These are phyloP conservation scores for Proterorhinus semilunaris DNA, from an alignment of 2,113 vertebrate species.

Conservation along the genomic window DNA sequence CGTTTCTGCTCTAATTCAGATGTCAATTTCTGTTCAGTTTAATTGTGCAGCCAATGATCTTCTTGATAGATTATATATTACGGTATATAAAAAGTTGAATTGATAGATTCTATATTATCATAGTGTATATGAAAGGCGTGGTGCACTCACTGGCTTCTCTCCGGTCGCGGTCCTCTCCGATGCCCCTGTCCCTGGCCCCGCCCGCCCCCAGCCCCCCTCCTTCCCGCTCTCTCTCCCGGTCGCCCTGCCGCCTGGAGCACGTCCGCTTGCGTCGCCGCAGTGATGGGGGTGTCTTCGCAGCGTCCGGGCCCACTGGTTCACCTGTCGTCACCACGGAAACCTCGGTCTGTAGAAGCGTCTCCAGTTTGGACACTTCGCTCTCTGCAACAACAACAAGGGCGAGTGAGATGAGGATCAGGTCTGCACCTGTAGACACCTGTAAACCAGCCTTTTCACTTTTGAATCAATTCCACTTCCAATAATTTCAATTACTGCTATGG, in stretches of 20 bases:
- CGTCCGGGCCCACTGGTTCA: slow-evolving; percentile 70
- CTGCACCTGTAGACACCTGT: too few relatives aligned
- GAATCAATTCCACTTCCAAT: background rate
- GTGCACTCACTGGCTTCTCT: slow-evolving; percentile 65
- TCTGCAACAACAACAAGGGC: slow-evolving; percentile 58
- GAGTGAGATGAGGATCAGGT: background rate
- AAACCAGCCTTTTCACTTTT: too few relatives aligned
- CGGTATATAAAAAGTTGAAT: background rate
- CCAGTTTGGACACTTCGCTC: slow-evolving; percentile 83
- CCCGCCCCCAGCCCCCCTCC: slow-evolving; percentile 51
- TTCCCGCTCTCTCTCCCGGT: slow-evolving; percentile 71
- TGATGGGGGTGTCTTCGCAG: slow-evolving; percentile 67
- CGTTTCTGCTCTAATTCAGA: too few relatives aligned
- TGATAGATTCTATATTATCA: too few relatives aligned
- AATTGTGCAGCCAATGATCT: too few relatives aligned
- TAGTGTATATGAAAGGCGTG: too few relatives aligned
- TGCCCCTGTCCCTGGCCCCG: slow-evolving; percentile 68
- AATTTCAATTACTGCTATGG: background rate
- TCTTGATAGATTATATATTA: too few relatives aligned
- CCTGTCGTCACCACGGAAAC: slow-evolving; percentile 80
- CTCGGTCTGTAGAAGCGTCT: slow-evolving; percentile 82
- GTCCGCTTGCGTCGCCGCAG: slow-evolving; percentile 84
- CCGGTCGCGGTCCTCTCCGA: slow-evolving; percentile 57
- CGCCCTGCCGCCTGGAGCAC: slow-evolving; percentile 78
- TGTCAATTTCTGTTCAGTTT: too few relatives aligned